Base-by-base conservation (phyloP, 2,113 vertebrate species). In the Brachyistius frenatus region DNA sequence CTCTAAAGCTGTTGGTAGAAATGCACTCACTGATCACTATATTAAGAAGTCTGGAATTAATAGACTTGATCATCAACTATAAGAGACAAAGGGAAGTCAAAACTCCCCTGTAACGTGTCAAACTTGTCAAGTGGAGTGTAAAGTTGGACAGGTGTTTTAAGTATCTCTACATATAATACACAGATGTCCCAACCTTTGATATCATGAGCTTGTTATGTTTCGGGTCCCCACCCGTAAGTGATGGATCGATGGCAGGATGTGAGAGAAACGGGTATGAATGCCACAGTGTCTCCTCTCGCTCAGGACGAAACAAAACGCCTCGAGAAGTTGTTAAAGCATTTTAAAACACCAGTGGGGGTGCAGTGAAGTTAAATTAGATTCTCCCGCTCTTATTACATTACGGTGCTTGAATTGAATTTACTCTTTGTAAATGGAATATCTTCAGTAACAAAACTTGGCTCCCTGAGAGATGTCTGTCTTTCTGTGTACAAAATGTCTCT, bases 261-360 rank as follows among this genome's bases (percentile, higher is more conserved):
- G 64, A 64, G 74, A 76, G 73, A 77, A 70, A 72, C 60, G 31
- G 46, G 14, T 41, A 73, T 82, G 73, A 89, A 84, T 80, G 76
- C 81, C 62, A 14, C 80, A 74, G 76, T 80, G 87, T 88, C 82
- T 91, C 74, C 73, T 74, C 73, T 86, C 76, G 11, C 66, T 7
- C 46, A 14, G 41, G 55, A 73, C 8, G 81, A 86, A 92, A 86
- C 83, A 62, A 78, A 92, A 87, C 14, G 80, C 92, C 88, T 30
- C n/a, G 30, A 89, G 76, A 91, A 89, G 88, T 91, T 88, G 87
- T 90, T 84, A 52, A 79, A 89, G 85, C 88, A 9, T 90, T 92
- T 90, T 60, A 85, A 93, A 93, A 91, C 91, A 88, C 74, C 85
- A 23, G 57, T 57, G 73, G 81, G 61, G 79, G 66, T 11, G 73